phyloP scores from a whole-genome alignment of 1,140 invertebrate genomes.

The Campoletis sonorensis region DNA sequence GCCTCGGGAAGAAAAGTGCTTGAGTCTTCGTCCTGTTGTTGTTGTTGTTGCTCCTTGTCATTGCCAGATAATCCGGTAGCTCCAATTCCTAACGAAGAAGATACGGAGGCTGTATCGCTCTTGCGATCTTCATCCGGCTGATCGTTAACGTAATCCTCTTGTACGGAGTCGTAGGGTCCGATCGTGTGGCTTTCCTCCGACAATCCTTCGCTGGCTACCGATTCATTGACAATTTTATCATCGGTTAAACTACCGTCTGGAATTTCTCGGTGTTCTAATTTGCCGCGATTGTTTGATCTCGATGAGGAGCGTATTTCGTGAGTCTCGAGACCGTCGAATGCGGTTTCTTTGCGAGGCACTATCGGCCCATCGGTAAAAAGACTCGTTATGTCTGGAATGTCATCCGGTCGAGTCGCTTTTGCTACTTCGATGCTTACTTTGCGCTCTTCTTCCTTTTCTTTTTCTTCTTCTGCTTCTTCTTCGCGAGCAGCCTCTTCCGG shows the following conservation, averaged over 20 bases:
- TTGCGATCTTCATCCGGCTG: conserved; percentile 62
- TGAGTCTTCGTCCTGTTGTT: conserved; percentile 71
- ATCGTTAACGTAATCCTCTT: conserved; percentile 69
- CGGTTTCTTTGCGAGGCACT: conserved; percentile 62
- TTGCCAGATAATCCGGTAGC: background rate
- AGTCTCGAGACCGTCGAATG: conserved; percentile 70
- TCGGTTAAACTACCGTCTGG: conserved; percentile 36
- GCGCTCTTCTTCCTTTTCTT: conserved; percentile 1
- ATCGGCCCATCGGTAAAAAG: conserved; percentile 66
- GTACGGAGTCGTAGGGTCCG: conserved; percentile 70
- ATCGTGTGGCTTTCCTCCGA: conserved; percentile 65
- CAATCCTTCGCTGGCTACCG: conserved; percentile 49
- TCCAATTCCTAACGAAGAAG: background rate
- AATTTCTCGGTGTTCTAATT: conserved; percentile 63
- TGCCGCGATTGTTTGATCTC: conserved; percentile 49
- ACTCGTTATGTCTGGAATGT: conserved; percentile 71
- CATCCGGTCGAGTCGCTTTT: conserved; percentile 57
- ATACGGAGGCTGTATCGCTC: conserved; percentile 46
- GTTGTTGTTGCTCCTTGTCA: background rate
- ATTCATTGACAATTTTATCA: conserved; percentile 63
- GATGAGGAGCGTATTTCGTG: conserved; percentile 65
- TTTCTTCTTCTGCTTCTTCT: no score
- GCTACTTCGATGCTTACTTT: conserved; percentile 47
- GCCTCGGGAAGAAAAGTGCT: conserved; percentile 73
- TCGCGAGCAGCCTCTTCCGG: conserved; percentile 33